These are phyloP conservation scores for Strigamia maritima DNA, from an alignment of 2,888 invertebrate genomes.

Conservation along the genomic window DNA sequence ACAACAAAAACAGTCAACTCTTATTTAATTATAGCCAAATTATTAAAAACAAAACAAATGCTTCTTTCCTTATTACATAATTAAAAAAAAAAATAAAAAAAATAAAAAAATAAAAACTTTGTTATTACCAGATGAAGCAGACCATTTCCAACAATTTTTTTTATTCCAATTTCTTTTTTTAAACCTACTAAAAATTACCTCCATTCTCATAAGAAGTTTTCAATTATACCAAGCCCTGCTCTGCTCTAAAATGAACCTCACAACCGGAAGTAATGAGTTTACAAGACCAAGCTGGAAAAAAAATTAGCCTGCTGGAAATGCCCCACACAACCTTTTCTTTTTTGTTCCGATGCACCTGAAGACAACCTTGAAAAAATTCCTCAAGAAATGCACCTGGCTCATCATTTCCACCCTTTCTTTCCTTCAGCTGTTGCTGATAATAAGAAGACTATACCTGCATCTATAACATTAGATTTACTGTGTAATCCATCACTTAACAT, in stretches of 20 bases:
- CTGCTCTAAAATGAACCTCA: conserved; percentile 16
- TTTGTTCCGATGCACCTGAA: not conserved
- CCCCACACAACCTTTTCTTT: conserved; percentile 15
- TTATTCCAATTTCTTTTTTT: not conserved
- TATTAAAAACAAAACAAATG: not conserved
- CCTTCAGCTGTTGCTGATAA: conserved; percentile 7
- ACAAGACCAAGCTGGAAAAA: not conserved
- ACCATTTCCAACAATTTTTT: conserved; percentile 18
- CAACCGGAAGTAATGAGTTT: conserved; percentile 30
- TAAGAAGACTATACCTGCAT: conserved; percentile 15
- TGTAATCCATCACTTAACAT: not conserved
- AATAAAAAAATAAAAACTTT: not conserved
- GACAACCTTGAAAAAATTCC: conserved; percentile 23
- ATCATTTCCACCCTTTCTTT: conserved; percentile 27
- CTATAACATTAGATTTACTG: conserved; percentile 17
- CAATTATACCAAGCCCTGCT: conserved; percentile 26
- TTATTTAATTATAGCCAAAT: not conserved
- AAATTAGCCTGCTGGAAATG: conserved; percentile 20
- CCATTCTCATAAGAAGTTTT: conserved; percentile 24
- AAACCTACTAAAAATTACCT: not conserved
- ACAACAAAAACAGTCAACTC: no score
- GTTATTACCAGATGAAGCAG: conserved; percentile 21
- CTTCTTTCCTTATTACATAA: not conserved
- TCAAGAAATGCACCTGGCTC: conserved; percentile 29
- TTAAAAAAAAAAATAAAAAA: not conserved